These are phyloP conservation scores for Apis cerana DNA, from an alignment of 1,140 invertebrate species.

Conservation along the genomic window DNA sequence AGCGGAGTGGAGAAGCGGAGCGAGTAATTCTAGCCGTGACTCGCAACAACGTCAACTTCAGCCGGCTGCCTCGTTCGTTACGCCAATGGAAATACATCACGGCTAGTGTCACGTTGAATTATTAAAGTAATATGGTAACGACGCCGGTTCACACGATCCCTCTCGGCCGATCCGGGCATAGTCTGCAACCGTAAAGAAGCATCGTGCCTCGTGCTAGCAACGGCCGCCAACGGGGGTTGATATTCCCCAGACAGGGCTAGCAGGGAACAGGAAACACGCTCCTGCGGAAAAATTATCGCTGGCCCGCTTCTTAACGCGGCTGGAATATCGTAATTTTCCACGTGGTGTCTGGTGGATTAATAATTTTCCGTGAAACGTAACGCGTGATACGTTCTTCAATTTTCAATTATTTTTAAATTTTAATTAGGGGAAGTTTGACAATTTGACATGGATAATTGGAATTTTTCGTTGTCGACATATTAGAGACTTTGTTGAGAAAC, in stretches of 20 bases:
- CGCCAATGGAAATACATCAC: slow-evolving; percentile 40
- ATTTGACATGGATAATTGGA: too few species aligned
- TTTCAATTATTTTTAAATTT: not conserved
- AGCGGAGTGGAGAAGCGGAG: too few species aligned
- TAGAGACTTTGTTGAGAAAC: too few species aligned
- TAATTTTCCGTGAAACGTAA: not conserved
- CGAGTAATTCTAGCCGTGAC: slow-evolving; percentile 44
- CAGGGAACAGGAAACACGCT: slow-evolving; percentile 40
- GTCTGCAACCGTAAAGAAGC: slow-evolving; percentile 16
- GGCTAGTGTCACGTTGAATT: slow-evolving; percentile 50
- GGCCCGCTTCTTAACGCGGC: not conserved
- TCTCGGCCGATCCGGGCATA: not conserved
- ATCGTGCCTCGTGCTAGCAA: not conserved
- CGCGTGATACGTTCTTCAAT: not conserved
- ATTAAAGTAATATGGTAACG: slow-evolving; percentile 58
- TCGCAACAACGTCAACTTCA: slow-evolving; percentile 45
- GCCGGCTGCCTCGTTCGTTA: slow-evolving; percentile 43
- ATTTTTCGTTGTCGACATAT: too few species aligned
- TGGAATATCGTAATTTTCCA: not conserved
- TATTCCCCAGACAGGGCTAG: slow-evolving; percentile 46
- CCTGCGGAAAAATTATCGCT: slow-evolving; percentile 52
- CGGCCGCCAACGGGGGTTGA: not conserved
- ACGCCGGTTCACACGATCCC: slow-evolving; percentile 23
- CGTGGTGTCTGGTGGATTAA: not conserved
- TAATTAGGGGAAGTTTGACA: too few species aligned